A percentile compares a stretch with the other conserved stretches of the same genome.
Conservation (phyloP, 2,797 vertebrate species). For the Danio kyathit region DNA sequence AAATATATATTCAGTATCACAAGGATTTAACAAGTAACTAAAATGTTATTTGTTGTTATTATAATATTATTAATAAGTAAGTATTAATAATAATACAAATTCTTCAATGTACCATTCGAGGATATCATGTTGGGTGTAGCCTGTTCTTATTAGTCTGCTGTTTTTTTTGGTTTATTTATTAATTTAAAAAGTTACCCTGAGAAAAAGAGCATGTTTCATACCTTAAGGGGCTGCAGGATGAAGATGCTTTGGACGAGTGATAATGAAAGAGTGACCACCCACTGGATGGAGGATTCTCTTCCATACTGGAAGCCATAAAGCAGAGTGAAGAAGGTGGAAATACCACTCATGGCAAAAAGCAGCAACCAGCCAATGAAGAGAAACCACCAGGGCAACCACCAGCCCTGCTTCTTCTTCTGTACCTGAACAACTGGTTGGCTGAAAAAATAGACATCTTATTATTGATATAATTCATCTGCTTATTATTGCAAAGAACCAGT, state of each 20-base stretch:
- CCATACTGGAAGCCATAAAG: conserved; percentile 84
- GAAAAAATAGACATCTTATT: too few relatives aligned
- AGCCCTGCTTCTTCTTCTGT: conserved; percentile 59
- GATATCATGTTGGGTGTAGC: neutral
- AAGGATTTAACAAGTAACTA: too few relatives aligned
- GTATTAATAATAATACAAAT: too few relatives aligned
- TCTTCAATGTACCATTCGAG: neutral
- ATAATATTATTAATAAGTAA: too few relatives aligned
- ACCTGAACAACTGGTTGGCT: conserved; percentile 67
- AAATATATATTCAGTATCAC: too few relatives aligned
- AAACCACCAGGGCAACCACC: conserved; percentile 86
- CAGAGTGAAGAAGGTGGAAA: conserved; percentile 86
- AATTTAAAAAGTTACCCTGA: too few relatives aligned
- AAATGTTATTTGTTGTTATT: too few relatives aligned
- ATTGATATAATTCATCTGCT: too few relatives aligned
- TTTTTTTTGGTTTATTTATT: too few relatives aligned
- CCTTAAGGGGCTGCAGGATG: conserved; percentile 87
- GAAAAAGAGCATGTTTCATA: conserved; percentile 49
- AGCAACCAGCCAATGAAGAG: conserved; percentile 85
- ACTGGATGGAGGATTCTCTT: conserved; percentile 80
- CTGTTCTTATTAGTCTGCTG: neutral
- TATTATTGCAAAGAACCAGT: too few relatives aligned
- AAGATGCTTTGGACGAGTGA: conserved; percentile 89
- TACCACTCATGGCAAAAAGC: conserved; percentile 79
- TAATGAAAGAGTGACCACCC: conserved; percentile 83